Percentiles rank a stretch among this genome's conserved stretches.
phyloP scores from a whole-genome alignment of 2,113 vertebrate genomes.

The Caretta caretta region DNA sequence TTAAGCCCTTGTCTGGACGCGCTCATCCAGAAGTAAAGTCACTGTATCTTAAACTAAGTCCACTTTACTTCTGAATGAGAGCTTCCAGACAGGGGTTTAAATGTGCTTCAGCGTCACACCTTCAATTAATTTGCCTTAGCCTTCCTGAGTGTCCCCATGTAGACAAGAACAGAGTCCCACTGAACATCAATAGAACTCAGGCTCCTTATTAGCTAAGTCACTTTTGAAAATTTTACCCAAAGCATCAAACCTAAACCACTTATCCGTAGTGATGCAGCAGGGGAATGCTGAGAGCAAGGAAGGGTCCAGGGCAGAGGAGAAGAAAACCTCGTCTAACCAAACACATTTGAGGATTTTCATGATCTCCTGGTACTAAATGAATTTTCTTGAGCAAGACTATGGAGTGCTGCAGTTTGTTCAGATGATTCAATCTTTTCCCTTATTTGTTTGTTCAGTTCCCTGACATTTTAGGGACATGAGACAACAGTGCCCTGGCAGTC shows the following conservation, averaged over 20 bases:
- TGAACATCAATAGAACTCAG: not conserved
- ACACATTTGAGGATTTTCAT: not conserved
- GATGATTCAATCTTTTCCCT: not conserved
- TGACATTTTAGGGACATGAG: not conserved
- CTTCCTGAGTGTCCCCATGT: not conserved
- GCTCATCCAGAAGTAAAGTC: not conserved
- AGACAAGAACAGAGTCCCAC: not conserved
- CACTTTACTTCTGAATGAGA: not conserved
- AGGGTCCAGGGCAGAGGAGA: not conserved
- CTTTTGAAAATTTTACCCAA: too few species aligned
- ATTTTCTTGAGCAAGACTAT: too few species aligned
- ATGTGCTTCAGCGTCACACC: not conserved
- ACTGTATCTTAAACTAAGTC: not conserved
- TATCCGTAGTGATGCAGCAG: not conserved
- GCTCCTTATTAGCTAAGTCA: accelerated
- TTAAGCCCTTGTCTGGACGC: not conserved
- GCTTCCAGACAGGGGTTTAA: not conserved
- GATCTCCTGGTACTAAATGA: not conserved
- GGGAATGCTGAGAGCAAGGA: not conserved
- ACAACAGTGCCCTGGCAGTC: not conserved
- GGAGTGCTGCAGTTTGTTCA: not conserved
- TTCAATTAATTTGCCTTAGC: not conserved
- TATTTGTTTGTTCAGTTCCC: not conserved
- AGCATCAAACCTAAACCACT: not conserved
- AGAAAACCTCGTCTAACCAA: not conserved